A percentile compares a stretch with the other conserved stretches of the same genome.
These are phyloP conservation scores for Phengaris arion DNA, from an alignment of 2,888 invertebrate species.

Conservation along the genomic window DNA sequence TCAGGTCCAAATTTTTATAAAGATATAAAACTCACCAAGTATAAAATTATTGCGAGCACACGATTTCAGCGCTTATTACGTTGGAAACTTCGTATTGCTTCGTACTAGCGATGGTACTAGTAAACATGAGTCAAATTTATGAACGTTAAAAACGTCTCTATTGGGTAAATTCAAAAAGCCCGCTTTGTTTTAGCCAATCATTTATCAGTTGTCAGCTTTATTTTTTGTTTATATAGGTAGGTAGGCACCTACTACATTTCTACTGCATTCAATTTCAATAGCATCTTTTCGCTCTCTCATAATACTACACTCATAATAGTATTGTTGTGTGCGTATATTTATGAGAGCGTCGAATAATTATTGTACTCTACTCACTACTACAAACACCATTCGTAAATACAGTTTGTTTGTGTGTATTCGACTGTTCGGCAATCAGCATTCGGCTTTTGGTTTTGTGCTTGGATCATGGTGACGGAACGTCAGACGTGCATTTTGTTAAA, in stretches of 20 bases:
- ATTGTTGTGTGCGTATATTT: conserved; percentile 40
- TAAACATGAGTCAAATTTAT: conserved; percentile 65
- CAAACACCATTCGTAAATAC: conserved; percentile 7
- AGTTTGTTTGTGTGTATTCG: conserved; percentile 36
- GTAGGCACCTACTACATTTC: conserved; percentile 52
- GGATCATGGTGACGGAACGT: conserved; percentile 36
- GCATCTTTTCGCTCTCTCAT: conserved; percentile 63
- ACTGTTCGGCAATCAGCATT: conserved; percentile 28
- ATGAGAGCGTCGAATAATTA: neutral
- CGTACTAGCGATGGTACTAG: conserved; percentile 54
- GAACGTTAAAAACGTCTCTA: conserved; percentile 54
- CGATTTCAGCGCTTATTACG: conserved; percentile 80
- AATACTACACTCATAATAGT: conserved; percentile 47
- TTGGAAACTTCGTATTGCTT: conserved; percentile 71
- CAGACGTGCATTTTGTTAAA: conserved; percentile 31
- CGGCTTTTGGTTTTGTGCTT: conserved; percentile 41
- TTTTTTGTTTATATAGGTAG: conserved; percentile 69
- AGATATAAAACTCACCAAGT: conserved; percentile 67
- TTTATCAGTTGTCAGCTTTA: conserved; percentile 61
- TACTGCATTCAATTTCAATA: conserved; percentile 47
- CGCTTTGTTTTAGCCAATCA: conserved; percentile 68
- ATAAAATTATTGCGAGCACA: conserved; percentile 70
- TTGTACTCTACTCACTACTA: neutral
- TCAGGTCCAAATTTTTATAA: conserved; percentile 23
- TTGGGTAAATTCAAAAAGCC: conserved; percentile 70